Base-by-base conservation (phyloP, 2,113 vertebrate genomes). In the Gallinago media region DNA sequence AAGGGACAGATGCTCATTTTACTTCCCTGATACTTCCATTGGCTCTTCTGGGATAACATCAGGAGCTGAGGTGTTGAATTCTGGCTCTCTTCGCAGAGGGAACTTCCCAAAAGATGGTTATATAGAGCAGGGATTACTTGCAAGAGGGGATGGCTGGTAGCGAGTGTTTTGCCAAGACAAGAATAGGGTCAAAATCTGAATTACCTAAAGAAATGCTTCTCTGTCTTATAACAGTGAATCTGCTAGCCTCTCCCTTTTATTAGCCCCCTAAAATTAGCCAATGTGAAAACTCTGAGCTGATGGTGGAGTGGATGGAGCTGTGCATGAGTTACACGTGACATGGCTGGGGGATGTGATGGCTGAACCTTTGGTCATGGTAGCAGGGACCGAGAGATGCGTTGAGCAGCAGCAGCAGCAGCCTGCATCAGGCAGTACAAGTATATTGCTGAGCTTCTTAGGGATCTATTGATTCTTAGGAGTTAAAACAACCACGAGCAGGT, bases 301-400 rank as follows among this genome's bases (percentile, higher is more conserved):
- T 36, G 25, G 23, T 25, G 82, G 62, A 21, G 25, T 5, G 42
- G 52, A 25, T 72, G 12, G 11, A 56, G 84, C 38, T 65, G 62
- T 81, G 80, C 3, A 0, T 20, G 49, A 31, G 25, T 75, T n/a
- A 2, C 8, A 2, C 3, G 1, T 15, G 3, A 11, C 0, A 1
- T 25, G 27, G 44, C 67, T 73, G 46, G 49, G 21, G 71, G 46
- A 16, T 26, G 58, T 7, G 32, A 11, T 40, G 32, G 29, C n/a
- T 11, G 5, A 55, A 47, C 38, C 63, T 63, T 27, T 34, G 49
- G 19, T 26, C 1, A 0, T 6, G 40, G 34, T 65, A 4, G 44
- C 84, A 29, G 32, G 49, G 34, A 11, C 31, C 23, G 2, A 34
- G 79, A 26, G 40, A 3, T 20, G 63, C 1, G 0, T 58, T 49